Evolutionary conservation across 2,113 vertebrate genomes (phyloP).

Genomic region (Sturnira hondurensis): DNA sequence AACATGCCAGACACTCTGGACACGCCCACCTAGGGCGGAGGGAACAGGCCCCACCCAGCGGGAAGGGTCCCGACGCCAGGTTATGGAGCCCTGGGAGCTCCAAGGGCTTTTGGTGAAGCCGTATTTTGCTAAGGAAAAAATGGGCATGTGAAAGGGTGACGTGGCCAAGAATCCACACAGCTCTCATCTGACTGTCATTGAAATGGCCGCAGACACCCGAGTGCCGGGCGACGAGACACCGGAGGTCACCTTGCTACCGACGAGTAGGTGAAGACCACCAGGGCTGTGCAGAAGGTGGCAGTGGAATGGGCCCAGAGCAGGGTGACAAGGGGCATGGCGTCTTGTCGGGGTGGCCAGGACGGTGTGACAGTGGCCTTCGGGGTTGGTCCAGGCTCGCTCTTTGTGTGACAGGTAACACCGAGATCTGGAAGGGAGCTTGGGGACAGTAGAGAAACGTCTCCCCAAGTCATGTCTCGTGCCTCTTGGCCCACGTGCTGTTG

Average conservation of each 20-base stretch:
- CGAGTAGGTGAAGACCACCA: not conserved
- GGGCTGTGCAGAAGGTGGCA: no score
- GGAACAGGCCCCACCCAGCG: not conserved
- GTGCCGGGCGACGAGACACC: not conserved
- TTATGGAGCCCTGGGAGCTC: accelerated
- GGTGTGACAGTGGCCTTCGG: not conserved
- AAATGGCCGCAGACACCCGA: not conserved
- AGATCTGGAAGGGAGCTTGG: accelerated
- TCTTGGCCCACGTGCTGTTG: not conserved
- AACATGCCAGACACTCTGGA: not conserved
- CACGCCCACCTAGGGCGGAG: not conserved
- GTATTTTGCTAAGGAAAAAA: not conserved
- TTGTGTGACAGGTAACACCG: not conserved
- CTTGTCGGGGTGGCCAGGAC: not conserved
- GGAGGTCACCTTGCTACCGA: not conserved
- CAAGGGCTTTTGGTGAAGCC: not conserved
- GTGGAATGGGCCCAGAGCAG: accelerated
- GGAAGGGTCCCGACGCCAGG: not conserved
- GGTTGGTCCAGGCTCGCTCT: not conserved
- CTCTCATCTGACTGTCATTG: not conserved
- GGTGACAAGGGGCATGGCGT: accelerated
- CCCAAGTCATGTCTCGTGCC: not conserved
- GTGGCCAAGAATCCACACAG: no score
- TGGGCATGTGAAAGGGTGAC: not conserved
- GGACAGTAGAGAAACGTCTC: not conserved